Evolutionary conservation across 2,113 vertebrate genomes (phyloP), one percentile per base, ranked within the genome.

Genomic region (Cryptoleucopteryx plumbea): DNA sequence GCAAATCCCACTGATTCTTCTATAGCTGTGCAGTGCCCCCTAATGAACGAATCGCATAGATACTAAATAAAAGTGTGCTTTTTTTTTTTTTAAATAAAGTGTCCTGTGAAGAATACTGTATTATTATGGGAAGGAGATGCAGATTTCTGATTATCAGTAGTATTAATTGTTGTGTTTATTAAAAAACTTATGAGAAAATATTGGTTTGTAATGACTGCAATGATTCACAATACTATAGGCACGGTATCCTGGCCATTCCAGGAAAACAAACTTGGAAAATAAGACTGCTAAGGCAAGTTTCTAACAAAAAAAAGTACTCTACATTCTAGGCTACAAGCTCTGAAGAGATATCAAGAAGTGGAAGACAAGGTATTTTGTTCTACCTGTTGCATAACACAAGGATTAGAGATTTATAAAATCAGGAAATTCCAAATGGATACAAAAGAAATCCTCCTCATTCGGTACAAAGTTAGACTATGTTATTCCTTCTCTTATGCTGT

Each of bases 11-110:
- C 7, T 4, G 29, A 22, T 29, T 47, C n/a, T 91, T 79, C 55
- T 22, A 15, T 0, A 75, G 79, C 23, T 78, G 20, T n/a, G 53
- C 45, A 96, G 71, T 71, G 92, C 94, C 95, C 95, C 38, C 93
- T 96, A 96, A 93, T 36, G 95, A 94, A 63, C 1, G 3, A 63
- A 81, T 23, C 4, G 20, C 16, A 21, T 10, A 91, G 68, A 71
- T 36, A 38, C 16, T 42, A 53, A 71, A 31, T 6, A 20, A 23
- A 50, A 61, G 21, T 3, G 40, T 2, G 42, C 2, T 4, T 13
- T 22, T 36, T 7, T 45, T 42, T 22, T 12, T 18, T 61, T 20
- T 38, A 34, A 2, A 66, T 42, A 34, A 52, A 47, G 4, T 16
- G 7, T 45, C 34, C 22, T 65, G 13, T 26, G 42, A 86, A 55